A percentile compares a stretch with the other conserved stretches of the same genome.
These are phyloP conservation scores for Drosophila prostipennis DNA, from an alignment of 2,888 invertebrate species.

Conservation along the genomic window DNA sequence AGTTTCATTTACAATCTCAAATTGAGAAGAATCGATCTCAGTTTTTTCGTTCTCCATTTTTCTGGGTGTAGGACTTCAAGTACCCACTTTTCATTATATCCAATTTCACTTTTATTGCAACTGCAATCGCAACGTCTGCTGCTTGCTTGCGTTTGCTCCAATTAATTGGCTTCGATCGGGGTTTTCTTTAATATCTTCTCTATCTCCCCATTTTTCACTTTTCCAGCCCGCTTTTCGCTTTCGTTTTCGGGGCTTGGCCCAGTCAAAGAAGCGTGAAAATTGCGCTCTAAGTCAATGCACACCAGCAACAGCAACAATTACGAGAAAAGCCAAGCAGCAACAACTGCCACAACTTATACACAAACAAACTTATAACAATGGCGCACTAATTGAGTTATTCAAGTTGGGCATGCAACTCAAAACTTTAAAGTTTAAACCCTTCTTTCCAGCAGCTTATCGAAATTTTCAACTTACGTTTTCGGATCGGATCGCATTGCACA, in stretches of 20 bases:
- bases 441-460: conserved; percentile 35
- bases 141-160: conserved; percentile 8
- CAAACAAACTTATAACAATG: conserved; percentile 22
- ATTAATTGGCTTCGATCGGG: conserved; percentile 16
- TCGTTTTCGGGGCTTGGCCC: conserved; percentile 46
- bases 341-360: conserved; percentile 1
- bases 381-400: conserved; percentile 71
- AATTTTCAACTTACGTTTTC: conserved; percentile 27
- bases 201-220: conserved; percentile 50
- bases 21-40: no score
- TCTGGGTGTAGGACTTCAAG: no score
- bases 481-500: background rate
- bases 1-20: no score
- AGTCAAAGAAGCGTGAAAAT: conserved; percentile 65
- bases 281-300: conserved; percentile 58
- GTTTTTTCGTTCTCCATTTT: no score
- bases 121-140: background rate
- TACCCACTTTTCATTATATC: background rate
- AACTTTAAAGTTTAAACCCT: conserved; percentile 17
- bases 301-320: conserved; percentile 30
- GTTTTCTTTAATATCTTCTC: conserved; percentile 9
- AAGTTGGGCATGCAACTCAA: conserved; percentile 47
- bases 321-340: conserved; percentile 24
- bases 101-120: conserved; percentile 56
- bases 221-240: conserved; percentile 59